Percentiles rank a stretch among this genome's conserved stretches.
Evolutionary conservation across 2,113 vertebrate genomes (phyloP).

Genomic region (Empidonax traillii): DNA sequence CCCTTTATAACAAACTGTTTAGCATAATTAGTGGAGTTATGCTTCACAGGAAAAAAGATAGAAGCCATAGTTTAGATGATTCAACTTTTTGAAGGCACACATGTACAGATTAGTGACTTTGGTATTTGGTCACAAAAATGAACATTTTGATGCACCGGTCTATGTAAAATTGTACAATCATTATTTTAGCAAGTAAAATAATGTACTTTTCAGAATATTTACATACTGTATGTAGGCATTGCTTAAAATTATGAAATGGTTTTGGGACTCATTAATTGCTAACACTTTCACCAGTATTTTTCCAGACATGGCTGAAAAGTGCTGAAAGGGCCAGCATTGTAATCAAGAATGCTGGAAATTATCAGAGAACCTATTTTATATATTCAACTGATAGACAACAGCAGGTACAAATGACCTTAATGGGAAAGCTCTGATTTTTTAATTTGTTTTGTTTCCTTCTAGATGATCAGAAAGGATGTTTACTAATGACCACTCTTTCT

Average conservation of each 20-base stretch:
- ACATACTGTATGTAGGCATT: not conserved
- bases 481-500: constrained; percentile 48
- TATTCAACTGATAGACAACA: constrained; percentile 58
- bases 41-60: constrained; percentile 32
- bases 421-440: constrained; percentile 65
- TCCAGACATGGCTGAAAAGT: constrained; percentile 65
- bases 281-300: constrained; percentile 57
- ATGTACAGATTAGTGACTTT: constrained; percentile 24
- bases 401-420: constrained; percentile 71
- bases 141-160: constrained; percentile 17
- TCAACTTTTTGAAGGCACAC: constrained; percentile 30
- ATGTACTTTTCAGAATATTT: not conserved
- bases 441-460: not conserved
- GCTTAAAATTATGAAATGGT: constrained; percentile 49
- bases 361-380: constrained; percentile 2
- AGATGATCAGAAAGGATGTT: constrained; percentile 80
- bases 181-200: constrained; percentile 41
- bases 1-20: constrained; percentile 56
- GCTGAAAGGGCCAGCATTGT: constrained; percentile 40
- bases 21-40: constrained; percentile 62
- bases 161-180: not conserved
- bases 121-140: constrained; percentile 32
- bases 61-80: constrained; percentile 27
- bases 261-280: constrained; percentile 79
- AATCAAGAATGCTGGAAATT: constrained; percentile 37